Evolutionary conservation across 2,888 invertebrate species (phyloP).

Genomic region (Drosophila mercatorum): DNA sequence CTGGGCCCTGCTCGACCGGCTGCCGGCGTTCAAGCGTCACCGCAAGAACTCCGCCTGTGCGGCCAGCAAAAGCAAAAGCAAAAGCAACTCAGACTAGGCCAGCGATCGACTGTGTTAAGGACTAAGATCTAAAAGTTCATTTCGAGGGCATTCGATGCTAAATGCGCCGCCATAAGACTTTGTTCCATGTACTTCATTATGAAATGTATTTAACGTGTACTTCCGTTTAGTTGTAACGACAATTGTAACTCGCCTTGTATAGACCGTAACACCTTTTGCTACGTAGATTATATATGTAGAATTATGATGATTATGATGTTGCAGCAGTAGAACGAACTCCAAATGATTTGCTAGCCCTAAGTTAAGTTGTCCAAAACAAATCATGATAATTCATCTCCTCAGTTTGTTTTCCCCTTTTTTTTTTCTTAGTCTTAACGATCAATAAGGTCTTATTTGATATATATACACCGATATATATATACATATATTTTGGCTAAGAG

Average conservation of each 20-base stretch:
- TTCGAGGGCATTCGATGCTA: conserved; percentile 5
- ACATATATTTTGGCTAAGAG: background rate
- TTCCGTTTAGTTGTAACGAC: conserved; percentile 34
- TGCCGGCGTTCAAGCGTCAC: conserved; percentile 72
- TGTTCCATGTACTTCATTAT: conserved; percentile 64
- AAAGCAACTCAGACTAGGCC: conserved; percentile 18
- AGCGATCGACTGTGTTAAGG: conserved; percentile 36
- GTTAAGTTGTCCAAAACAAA: conserved; percentile 31
- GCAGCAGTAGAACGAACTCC: background rate
- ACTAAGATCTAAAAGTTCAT: conserved; percentile 11
- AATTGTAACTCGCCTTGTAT: conserved; percentile 45
- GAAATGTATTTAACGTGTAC: conserved; percentile 16
- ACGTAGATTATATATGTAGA: conserved; percentile 5
- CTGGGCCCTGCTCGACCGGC: conserved; percentile 89
- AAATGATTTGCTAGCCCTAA: conserved; percentile 34
- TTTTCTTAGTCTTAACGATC: background rate
- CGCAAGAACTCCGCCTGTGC: conserved; percentile 3
- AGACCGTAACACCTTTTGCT: conserved; percentile 22
- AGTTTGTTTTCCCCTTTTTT: background rate
- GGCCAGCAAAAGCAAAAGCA: conserved; percentile 9
- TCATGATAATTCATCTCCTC: conserved; percentile 7
- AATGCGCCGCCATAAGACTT: conserved; percentile 66
- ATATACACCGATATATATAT: background rate
- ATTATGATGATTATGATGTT: background rate
- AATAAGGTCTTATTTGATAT: background rate